These are phyloP conservation scores for Nesogale talazaci DNA, from an alignment of 2,113 vertebrate species.

Conservation along the genomic window DNA sequence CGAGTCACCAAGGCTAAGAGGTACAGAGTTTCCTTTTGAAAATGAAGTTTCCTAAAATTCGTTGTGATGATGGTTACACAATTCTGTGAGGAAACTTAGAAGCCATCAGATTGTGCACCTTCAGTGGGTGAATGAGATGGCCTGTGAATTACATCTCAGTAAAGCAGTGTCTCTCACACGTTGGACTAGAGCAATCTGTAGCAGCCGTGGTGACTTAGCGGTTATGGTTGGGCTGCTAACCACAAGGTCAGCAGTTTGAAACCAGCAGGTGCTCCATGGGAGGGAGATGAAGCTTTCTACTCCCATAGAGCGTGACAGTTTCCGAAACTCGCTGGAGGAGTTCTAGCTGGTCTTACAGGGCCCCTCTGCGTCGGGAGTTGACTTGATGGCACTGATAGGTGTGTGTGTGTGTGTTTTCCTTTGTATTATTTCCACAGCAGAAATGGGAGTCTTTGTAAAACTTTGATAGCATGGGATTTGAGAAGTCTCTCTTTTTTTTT, in stretches of 20 bases:
- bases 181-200: not conserved
- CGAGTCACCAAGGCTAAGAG: too few species aligned
- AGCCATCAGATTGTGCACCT: not conserved
- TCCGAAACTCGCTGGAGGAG: too few species aligned
- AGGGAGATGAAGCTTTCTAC: too few species aligned
- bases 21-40: not conserved
- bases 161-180: not conserved
- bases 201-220: too few species aligned
- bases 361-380: too few species aligned
- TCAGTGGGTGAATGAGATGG: not conserved
- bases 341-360: too few species aligned
- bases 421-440: not conserved
- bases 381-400: too few species aligned
- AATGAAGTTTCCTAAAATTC: conserved; percentile 8
- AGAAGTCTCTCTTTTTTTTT: not conserved
- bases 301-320: too few species aligned
- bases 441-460: not conserved
- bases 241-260: too few species aligned
- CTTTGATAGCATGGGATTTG: not conserved
- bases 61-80: not conserved
- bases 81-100: not conserved
- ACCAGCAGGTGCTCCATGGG: too few species aligned
- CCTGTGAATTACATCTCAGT: not conserved
- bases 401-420: too few species aligned
- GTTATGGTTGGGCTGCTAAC: too few species aligned